These are phyloP conservation scores for Sebastes oblongus DNA, from an alignment of 2,797 vertebrate species.

Conservation along the genomic window DNA sequence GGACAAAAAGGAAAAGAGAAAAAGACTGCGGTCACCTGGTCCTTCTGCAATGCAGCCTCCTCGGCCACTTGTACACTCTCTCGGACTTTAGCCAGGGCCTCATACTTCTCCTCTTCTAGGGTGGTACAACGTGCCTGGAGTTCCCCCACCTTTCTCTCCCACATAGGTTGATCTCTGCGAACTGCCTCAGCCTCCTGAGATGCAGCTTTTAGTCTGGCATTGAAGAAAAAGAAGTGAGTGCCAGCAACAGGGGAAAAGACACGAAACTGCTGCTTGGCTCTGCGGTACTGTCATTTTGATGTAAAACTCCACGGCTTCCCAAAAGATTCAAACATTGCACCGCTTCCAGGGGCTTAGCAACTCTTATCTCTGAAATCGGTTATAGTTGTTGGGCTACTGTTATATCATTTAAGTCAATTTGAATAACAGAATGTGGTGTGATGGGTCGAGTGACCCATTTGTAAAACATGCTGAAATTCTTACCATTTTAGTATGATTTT, in stretches of 20 bases:
- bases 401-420: not conserved
- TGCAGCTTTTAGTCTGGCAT: constrained; percentile 82
- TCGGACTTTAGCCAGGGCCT: constrained; percentile 85
- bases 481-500: not conserved
- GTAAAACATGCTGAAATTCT: not conserved
- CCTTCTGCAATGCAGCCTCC: constrained; percentile 91
- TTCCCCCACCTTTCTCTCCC: constrained; percentile 88
- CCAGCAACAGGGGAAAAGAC: not conserved
- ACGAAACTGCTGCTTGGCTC: constrained; percentile 8
- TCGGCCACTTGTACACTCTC: constrained; percentile 90
- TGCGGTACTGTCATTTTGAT: not conserved
- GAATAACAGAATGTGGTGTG: not conserved
- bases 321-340: not conserved
- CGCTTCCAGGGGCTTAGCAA: not conserved
- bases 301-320: not conserved
- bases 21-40: constrained; percentile 80
- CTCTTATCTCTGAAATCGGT: not conserved
- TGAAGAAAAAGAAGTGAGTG: constrained; percentile 4
- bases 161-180: constrained; percentile 81
- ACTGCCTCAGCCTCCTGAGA: constrained; percentile 83
- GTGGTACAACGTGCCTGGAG: constrained; percentile 81
- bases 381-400: not conserved
- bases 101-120: constrained; percentile 87
- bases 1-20: not conserved
- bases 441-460: not conserved